Evolutionary conservation across 1,140 invertebrate genomes (phyloP), one percentile per base, ranked within the genome.

Genomic region (Marisa cornuarietis): DNA sequence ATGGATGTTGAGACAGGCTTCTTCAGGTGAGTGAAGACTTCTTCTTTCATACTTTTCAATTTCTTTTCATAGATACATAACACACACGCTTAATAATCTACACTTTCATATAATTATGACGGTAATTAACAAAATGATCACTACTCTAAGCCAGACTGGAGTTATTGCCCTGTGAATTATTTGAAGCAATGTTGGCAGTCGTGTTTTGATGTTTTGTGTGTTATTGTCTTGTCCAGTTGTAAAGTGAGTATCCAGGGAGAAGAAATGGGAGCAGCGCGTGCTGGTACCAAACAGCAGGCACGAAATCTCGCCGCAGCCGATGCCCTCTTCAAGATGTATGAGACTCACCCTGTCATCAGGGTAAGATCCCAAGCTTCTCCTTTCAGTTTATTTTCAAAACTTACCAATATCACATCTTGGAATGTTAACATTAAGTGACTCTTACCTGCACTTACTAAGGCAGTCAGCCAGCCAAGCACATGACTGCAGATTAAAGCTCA

Each of bases 301-400:
- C 77, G 86, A 54, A 87, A 85, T 61, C 69, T 84, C 26, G 85
- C 87, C 18, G 83, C 84, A 52, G 83, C 85, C 18, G 84, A 85
- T 84, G 84, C 84, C 58, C 61, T 88, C 49, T 87, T 86, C 76
- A 86, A 84, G 65, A 75, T 88, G 24, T 88, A 88, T 71, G 83
- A 87, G 68, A 85, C 83, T 16, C 83, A 87, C 22, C 77, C 83
- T 76, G 85, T 87, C 42, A 77, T 87, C 26, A 79, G 80, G 76
- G 85, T 87, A 78, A 72, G 80, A 81, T 58, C 16, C 1, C 9
- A 58, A 8, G 31, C 6, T 42, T 42, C 31, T 42, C 6, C 3
- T 4, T 42, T 42, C 31, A 42, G 2, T 42, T 42, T 42, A 42
- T 42, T 42, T 42, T 42, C 31, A 42, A 42, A 42, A 42, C 31